Percentiles rank a stretch among this genome's conserved stretches.
Conservation (phyloP, 2,888 invertebrate species). For the Horisme vitalbata region DNA sequence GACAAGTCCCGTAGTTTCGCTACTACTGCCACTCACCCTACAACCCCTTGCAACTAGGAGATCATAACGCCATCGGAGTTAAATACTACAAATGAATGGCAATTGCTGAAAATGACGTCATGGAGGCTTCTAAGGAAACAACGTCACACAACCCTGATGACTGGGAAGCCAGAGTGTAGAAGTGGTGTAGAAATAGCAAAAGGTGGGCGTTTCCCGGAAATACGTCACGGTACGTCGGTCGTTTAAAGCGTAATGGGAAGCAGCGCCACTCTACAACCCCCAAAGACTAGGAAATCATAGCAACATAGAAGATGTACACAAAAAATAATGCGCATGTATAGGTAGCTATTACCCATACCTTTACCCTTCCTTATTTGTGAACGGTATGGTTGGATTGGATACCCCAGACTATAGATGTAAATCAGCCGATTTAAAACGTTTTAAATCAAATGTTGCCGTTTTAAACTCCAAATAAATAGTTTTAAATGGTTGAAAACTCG, state of each 20-base stretch:
- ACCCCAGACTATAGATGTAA: no score
- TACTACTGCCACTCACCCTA: neutral
- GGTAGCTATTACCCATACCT: neutral
- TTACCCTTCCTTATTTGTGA: no score
- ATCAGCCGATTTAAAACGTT: no score
- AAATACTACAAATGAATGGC: neutral
- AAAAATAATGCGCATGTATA: neutral
- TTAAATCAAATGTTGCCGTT: no score
- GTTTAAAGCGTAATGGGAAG: neutral
- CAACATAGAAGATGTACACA: neutral
- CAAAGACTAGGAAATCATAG: slow-evolving; percentile 5
- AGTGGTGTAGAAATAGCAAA: neutral
- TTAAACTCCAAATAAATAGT: no score
- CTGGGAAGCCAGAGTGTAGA: slow-evolving; percentile 1
- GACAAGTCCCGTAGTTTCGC: neutral
- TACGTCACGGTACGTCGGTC: slow-evolving; percentile 1
- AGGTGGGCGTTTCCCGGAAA: neutral
- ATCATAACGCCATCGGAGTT: neutral
- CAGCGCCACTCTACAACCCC: slow-evolving; percentile 17
- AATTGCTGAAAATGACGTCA: neutral
- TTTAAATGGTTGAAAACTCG: no score
- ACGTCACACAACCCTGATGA: slow-evolving; percentile 1
- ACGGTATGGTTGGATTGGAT: no score
- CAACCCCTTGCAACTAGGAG: neutral
- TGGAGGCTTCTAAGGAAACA: slow-evolving; percentile 1